Conservation (phyloP, 1,140 invertebrate species). For the Drosophila kurseongensis region DNA sequence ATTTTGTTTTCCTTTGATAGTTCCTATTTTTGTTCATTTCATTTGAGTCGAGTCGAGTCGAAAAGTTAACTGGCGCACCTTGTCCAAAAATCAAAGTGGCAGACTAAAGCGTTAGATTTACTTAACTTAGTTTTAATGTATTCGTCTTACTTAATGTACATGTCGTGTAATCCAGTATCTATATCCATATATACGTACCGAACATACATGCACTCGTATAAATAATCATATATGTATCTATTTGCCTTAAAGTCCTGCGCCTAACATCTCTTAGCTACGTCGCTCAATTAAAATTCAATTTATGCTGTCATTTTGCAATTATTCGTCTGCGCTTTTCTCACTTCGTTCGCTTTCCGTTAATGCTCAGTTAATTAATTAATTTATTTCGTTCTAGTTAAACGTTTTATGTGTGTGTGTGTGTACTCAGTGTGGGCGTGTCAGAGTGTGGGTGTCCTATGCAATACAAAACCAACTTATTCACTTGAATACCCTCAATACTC, state of each 20-base stretch:
- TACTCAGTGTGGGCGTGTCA: constrained; percentile 12
- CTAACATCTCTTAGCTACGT: constrained; percentile 14
- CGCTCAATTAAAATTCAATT: constrained; percentile 62
- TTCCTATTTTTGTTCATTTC: constrained; percentile 33
- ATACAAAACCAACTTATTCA: constrained; percentile 31
- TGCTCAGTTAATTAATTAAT: constrained; percentile 54
- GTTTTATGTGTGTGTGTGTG: constrained; percentile 28
- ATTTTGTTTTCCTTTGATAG: constrained; percentile 32
- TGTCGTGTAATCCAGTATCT: constrained; percentile 57
- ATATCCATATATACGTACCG: constrained; percentile 50
- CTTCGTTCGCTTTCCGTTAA: constrained; percentile 37
- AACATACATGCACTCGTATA: constrained; percentile 57
- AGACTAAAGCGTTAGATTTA: constrained; percentile 82
- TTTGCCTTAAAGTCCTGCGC: constrained; percentile 51
- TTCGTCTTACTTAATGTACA: constrained; percentile 73
- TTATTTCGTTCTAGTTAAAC: constrained; percentile 61
- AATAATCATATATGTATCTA: constrained; percentile 70
- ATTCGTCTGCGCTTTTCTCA: constrained; percentile 24
- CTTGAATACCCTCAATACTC: constrained; percentile 33
- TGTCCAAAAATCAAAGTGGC: constrained; percentile 82
- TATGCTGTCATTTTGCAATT: constrained; percentile 30
- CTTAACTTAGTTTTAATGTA: constrained; percentile 72
- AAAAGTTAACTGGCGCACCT: constrained; percentile 74
- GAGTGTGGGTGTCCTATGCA: constrained; percentile 33
- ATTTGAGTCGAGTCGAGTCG: constrained; percentile 37